Evolutionary conservation across 2,113 vertebrate genomes (phyloP), one percentile per base, ranked within the genome.

Genomic region (Crotalus tigris): DNA sequence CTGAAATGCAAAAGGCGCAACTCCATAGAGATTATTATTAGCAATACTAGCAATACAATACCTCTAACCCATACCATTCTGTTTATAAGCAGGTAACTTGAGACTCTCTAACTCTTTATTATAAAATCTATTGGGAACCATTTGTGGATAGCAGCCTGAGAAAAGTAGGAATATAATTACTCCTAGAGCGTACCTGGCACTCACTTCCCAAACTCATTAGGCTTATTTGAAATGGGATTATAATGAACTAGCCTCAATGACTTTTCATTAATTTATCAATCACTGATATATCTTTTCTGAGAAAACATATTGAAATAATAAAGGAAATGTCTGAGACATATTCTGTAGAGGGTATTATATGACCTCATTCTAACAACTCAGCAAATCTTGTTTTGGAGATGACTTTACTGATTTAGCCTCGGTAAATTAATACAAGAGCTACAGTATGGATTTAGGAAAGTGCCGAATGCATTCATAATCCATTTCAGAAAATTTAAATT

Each of bases 381-480:
- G 33, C 26, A 94, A 95, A 49, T 29, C 21, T 23, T 61, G 64
- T 54, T 75, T 12, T 0, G 4, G 9, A 10, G 88, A 49, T 55
- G 39, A 3, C 23, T 95, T 88, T 91, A 87, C 46, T 5, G 92
- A 92, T 13, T 21, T 10, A 21, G 64, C 11, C 92, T 3, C 0
- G 49, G 49, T 39, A 75, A 92, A 33, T 69, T 93, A 9, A 39
- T 24, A 64, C 23, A 51, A 53, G 44, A 17, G 59, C 88, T 92
- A 91, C 58, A 93, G 92, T 0, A 39, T 11, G 0, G 39, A 59
- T 11, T 0, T 23, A 0, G 55, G 75, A 93, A 96, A 96, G 96
- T 94, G 95, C 93, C 54, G 85, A 96, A 97, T 95, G 95, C 93
- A 64, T 94, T 59, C 93, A 75, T 92, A 95, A 53, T 92, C 53